phyloP scores from a whole-genome alignment of 2,113 vertebrate genomes.

The Hippocampus zosterae region DNA sequence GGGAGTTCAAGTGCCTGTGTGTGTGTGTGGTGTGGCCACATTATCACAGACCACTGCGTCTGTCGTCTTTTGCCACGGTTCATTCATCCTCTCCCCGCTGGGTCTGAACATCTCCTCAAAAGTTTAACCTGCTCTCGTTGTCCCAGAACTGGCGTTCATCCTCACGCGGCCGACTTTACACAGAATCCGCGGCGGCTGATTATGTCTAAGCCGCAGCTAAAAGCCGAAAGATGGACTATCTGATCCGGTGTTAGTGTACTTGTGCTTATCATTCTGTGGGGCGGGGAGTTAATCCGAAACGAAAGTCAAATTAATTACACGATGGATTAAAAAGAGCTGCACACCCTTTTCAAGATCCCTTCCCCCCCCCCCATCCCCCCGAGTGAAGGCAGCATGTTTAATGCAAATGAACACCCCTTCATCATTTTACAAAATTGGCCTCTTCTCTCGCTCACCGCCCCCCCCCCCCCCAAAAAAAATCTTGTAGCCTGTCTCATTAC shows the following conservation, averaged over 20 bases:
- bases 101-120: neutral
- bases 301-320: neutral
- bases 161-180: neutral
- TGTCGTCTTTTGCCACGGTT: neutral
- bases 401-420: too few relatives aligned
- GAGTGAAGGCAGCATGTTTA: too few relatives aligned
- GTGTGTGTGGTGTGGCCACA: neutral
- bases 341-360: too few relatives aligned
- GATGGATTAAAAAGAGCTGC: neutral
- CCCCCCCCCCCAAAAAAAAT: too few relatives aligned
- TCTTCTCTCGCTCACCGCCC: too few relatives aligned
- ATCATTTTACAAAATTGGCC: too few relatives aligned
- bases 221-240: constrained; percentile 1
- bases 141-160: neutral
- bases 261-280: neutral
- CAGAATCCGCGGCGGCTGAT: neutral
- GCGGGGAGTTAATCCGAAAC: neutral
- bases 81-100: neutral
- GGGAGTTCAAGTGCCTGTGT: neutral
- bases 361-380: too few relatives aligned
- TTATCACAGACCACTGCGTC: constrained; percentile 9
- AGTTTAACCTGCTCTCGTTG: neutral
- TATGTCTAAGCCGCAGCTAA: neutral
- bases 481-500: too few relatives aligned
- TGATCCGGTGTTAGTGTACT: neutral